phyloP scores from a whole-genome alignment of 2,888 invertebrate genomes.

The Xestia c-nigrum region DNA sequence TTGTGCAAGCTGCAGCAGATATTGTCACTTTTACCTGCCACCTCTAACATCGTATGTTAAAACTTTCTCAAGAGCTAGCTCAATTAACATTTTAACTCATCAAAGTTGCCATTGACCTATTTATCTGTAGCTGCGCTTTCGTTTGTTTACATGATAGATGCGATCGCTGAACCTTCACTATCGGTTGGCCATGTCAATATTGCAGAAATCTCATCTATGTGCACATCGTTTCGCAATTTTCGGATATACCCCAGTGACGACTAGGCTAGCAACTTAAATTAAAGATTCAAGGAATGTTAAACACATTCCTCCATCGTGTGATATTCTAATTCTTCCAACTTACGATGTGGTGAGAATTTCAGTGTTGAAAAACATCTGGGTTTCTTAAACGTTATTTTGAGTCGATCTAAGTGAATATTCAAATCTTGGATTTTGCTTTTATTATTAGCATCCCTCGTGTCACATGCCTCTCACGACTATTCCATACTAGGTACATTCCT shows the following conservation, averaged over 20 bases:
- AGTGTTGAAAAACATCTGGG: constrained; percentile 4
- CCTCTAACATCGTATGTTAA: background rate
- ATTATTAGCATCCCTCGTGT: constrained; percentile 41
- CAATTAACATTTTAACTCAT: constrained; percentile 13
- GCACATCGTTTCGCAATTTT: constrained; percentile 29
- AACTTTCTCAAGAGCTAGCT: constrained; percentile 2
- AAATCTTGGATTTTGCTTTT: constrained; percentile 28
- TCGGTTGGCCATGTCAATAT: constrained; percentile 36
- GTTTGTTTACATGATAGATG: constrained; percentile 36
- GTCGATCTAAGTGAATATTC: constrained; percentile 9
- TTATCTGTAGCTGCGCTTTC: constrained; percentile 18
- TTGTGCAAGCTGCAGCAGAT: background rate
- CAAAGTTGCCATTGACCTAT: constrained; percentile 42
- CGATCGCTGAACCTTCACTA: constrained; percentile 27
- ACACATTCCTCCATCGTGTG: background rate
- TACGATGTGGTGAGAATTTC: background rate
- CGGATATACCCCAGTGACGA: background rate
- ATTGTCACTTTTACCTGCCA: background rate
- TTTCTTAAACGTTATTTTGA: constrained; percentile 26
- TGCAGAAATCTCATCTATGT: constrained; percentile 37
- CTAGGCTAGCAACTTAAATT: constrained; percentile 12
- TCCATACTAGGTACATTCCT: constrained; percentile 12
- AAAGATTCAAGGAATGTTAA: constrained; percentile 21
- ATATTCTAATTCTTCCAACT: background rate
- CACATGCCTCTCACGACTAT: constrained; percentile 27